Base-by-base conservation (phyloP, 1,140 invertebrate species). In the Saccostrea echinata region DNA sequence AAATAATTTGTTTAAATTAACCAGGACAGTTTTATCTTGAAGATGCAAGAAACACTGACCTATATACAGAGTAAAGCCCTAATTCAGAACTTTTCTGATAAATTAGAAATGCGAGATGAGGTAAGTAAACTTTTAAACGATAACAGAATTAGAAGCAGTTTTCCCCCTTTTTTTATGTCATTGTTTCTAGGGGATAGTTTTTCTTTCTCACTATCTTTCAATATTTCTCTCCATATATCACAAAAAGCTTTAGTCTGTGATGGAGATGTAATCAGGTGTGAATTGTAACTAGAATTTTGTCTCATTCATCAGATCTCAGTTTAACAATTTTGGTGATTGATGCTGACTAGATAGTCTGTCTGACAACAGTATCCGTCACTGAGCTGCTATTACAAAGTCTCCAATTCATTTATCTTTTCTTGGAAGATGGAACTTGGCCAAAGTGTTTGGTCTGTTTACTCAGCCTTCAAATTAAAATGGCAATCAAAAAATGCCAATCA, bases 1-100 rank as follows among this genome's bases (percentile, higher is more conserved):
- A 76, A 30, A 76, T 76, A 76, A 76, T 30, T 76, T 76, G 11
- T 30, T 76, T 76, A 12, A 64, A 64, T 64, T 64, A 76, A 76
- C 68, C 27, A 27, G 68, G 68, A 76, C 68, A 71, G 64, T 3
- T 33, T 71, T 71, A 71, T 71, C 64, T 27, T 71, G 13, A 71
- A 71, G 24, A 16, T 24, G n/a, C 13, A 9, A 71, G 64, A 30
- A 30, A 24, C 64, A 16, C 68, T 33, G 16, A 76, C 68, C 24
- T 27, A 76, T 0, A 76, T 76, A 33, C 68, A 76, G 68, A 33
- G 27, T 16, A 30, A 21, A 61, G 55, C 4, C n/a, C 21, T 21
- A 61, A 61, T 16, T 30, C 68, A 30, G 68, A 76, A 30, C 27
- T 76, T 9, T 27, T 27, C 27, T 16, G 27, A 71, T 71, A 71